Evolutionary conservation across 1,140 invertebrate species (phyloP), one percentile per base, ranked within the genome.

Genomic region (Calosoma granatense): DNA sequence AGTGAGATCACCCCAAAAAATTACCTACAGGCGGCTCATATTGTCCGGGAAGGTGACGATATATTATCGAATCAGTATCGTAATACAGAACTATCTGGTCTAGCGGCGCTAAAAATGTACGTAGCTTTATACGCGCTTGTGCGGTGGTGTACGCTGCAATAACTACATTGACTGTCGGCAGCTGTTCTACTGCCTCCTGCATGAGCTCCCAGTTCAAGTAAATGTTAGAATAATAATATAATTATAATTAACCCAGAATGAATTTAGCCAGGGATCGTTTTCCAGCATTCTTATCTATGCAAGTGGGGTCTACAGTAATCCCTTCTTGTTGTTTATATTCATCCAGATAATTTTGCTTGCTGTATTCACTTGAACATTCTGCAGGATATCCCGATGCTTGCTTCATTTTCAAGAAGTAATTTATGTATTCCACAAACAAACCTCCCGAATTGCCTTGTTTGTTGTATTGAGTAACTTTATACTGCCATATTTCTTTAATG

Each of bases 401-500:
- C 61, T 73, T 72, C 2, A 67, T 67, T 63, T 69, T 66, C 54
- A 69, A 59, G 61, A 72, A 70, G 12, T 30, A 59, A 52, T 69
- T 65, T 9, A 71, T 64, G 51, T 69, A 70, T 6, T 57, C 58
- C 0, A 51, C 36, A 55, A 72, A 70, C 9, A 72, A 53, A 1
- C 68, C 68, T 11, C 60, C 61, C 3, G 41, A 12, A 4, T 17
- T 47, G 14, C 22, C 1, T 36, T 63, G 55, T 17, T 17, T 47
- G 41, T 9, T 47, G 15, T 64, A 65, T 22, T 65, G 54, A 41
- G 51, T 58, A 0, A 59, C 55, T 41, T 67, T 15, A 54, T 72
- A 71, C 22, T 72, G 59, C 66, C 70, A 75, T 9, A 74, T 63
- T 61, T 75, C 70, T 22, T 59, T 63, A 17, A 74, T 61, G n/a